Base-by-base conservation (phyloP, 2,888 invertebrate species). In the Polia nebulosa region DNA sequence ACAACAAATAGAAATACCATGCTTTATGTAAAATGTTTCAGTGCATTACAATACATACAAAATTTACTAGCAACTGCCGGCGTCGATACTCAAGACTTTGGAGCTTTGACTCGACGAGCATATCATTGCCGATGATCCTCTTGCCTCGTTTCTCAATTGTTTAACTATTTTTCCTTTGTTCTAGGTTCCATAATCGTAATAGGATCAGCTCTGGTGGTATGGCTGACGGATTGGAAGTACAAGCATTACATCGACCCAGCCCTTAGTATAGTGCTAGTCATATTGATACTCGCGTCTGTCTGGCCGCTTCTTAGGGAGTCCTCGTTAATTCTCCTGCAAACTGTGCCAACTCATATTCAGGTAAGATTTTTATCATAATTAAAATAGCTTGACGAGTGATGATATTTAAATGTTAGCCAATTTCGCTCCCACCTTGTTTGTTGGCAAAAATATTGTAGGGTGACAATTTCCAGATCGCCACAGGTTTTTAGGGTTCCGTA, bases 261-360 rank as follows among this genome's bases (percentile, higher is more conserved):
- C 29, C 96, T 99, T 74, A 99, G 99, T 89, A 97, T 99, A 88
- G 95, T 99, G 45, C 96, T 99, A 88, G 99, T 99, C 13, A 93
- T 97, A 41, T 96, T 99, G 52, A 99, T 99, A 81, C 94, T 99
- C 77, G 97, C 97, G 78, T 98, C 98, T 0, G 98, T 99, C 20
- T 99, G 99, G 99, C 99, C 99, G 8, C 94, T 99, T 78, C 95
- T 99, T 58, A 97, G 98, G 85, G 99, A 99, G 92, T 99, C 99
- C 0, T 99, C 99, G 5, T 96, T 99, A 77, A 99, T 99, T 88
- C 95, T 99, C 72, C 96, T 99, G 57, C 99, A 99, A 95, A 99
- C 99, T n/a, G 99, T 99, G 70, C 99, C 99, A 58, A 99, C 99
- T 20, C 99, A 99, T 93, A 99, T 99, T 89, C 98, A 99, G 95